Conservation (phyloP, 2,797 vertebrate species). For the Iguana delicatissima region DNA sequence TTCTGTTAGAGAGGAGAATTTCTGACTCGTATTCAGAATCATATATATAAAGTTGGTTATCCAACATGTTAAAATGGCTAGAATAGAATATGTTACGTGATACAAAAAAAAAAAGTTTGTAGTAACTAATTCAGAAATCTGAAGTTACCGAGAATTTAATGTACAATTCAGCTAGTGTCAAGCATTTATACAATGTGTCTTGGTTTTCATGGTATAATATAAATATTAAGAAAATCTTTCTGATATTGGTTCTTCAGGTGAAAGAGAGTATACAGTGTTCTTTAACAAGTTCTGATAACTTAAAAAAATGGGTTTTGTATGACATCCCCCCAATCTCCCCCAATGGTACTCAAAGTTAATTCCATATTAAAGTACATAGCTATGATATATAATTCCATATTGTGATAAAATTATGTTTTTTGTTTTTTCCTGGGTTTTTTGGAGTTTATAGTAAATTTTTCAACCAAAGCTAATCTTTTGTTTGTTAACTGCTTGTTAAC, state of each 20-base stretch:
- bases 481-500: no score
- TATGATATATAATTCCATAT: no score
- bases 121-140: slow-evolving; percentile 24
- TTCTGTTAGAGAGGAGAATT: slow-evolving; percentile 62
- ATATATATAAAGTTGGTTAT: slow-evolving; percentile 55
- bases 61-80: slow-evolving; percentile 42
- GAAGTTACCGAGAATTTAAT: slow-evolving; percentile 42
- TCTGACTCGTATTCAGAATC: slow-evolving; percentile 58
- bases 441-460: no score
- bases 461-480: no score
- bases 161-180: slow-evolving; percentile 44
- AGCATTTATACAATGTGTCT: not conserved
- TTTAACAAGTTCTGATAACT: slow-evolving; percentile 8
- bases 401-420: no score
- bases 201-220: slow-evolving; percentile 19
- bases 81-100: slow-evolving; percentile 40
- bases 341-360: no score
- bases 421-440: no score
- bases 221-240: not conserved
- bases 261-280: not conserved
- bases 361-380: no score
- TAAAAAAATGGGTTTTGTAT: not conserved
- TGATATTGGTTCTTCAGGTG: not conserved
- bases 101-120: slow-evolving; percentile 29
- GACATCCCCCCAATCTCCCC: no score